Base-by-base conservation (phyloP, 2,113 vertebrate species). In the Ammodytes marinus region DNA sequence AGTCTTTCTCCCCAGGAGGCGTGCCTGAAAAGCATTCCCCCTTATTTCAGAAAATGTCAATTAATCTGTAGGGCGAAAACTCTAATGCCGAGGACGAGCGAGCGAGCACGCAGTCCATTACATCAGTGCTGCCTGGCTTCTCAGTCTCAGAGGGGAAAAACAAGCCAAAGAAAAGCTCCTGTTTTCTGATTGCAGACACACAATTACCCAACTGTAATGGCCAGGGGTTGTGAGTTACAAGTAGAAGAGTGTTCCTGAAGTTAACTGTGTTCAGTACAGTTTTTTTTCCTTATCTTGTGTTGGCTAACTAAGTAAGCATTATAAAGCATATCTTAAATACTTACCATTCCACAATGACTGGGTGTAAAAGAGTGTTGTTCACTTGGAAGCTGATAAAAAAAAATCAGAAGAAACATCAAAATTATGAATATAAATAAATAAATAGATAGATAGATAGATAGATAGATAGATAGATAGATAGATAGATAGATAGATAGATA, bases 271-370 rank as follows among this genome's bases (percentile, higher is more conserved):
- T 14, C 13, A 35, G 42, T 12, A 19, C 3, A 43, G 46, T 52
- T 39, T 61, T 13, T 9, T 39, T 46, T 64, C 27, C 2, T 42
- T 6, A 45, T 40, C 1, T 17, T n/a, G 15, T 55, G n/a, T 37
- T 7, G n/a, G 40, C 2, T 66, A 40, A 40, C 27, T 53, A 19
- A 46, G 46, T 64, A 17, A n/a, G 27, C 52, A 57, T 63, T 19
- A 8, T 3, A 4, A 15, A 14, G 19, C n/a, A 11, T 3, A 27
- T 67, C 70, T n/a, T 15, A 61, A 54, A 69, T 70, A 96, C 97
- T 95, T 77, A 99, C 96, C 98, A 99, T 91, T 98, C 97, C 59
- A 97, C 96, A 37, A 98, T 98, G 88, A 97, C 96, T 5, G 97
- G 96, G 78, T 99, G 96, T 74, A 97, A 94, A 72, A 96, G 87